Conservation (phyloP, 30 jellyfish, hydroid and myxozoan genomes). For the Morbakka virulenta region DNA sequence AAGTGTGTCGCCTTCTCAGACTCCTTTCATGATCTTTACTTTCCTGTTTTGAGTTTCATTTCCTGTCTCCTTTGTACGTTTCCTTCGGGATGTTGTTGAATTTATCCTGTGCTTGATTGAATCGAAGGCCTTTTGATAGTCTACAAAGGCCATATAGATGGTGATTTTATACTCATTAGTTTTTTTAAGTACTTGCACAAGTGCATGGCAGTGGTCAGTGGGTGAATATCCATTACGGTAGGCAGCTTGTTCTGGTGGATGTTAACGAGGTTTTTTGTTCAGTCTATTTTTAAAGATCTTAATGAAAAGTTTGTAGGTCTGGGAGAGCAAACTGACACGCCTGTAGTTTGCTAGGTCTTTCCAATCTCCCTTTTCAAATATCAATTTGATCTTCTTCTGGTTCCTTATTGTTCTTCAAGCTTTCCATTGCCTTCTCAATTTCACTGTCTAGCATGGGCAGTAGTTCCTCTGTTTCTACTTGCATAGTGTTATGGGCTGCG, state of each 20-base stretch:
- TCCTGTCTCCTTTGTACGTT: not conserved
- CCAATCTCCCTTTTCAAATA: not conserved
- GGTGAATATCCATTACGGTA: slow-evolving; percentile 10
- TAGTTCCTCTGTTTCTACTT: not conserved
- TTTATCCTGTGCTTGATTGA: slow-evolving; percentile 2
- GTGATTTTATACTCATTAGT: slow-evolving; percentile 16
- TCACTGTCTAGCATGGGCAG: not conserved
- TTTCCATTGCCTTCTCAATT: not conserved
- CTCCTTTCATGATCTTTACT: not conserved
- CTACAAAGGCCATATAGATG: slow-evolving; percentile 16
- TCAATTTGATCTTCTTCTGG: not conserved
- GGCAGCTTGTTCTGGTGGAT: slow-evolving; percentile 58
- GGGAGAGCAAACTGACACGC: not conserved
- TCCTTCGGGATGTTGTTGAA: not conserved
- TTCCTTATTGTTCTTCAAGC: not conserved
- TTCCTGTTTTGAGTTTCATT: not conserved
- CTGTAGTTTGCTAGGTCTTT: not conserved
- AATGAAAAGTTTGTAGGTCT: slow-evolving; percentile 3
- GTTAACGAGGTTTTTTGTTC: slow-evolving; percentile 1
- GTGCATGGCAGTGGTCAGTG: slow-evolving; percentile 23
- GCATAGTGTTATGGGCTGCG: not conserved
- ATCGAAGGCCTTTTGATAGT: slow-evolving; percentile 7
- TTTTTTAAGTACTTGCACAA: slow-evolving; percentile 17
- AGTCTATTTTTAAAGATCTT: slow-evolving; percentile 17
- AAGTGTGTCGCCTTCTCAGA: not conserved